Evolutionary conservation across 2,113 vertebrate genomes (phyloP), one percentile per base, ranked within the genome.

Genomic region (Ochotona princeps): DNA sequence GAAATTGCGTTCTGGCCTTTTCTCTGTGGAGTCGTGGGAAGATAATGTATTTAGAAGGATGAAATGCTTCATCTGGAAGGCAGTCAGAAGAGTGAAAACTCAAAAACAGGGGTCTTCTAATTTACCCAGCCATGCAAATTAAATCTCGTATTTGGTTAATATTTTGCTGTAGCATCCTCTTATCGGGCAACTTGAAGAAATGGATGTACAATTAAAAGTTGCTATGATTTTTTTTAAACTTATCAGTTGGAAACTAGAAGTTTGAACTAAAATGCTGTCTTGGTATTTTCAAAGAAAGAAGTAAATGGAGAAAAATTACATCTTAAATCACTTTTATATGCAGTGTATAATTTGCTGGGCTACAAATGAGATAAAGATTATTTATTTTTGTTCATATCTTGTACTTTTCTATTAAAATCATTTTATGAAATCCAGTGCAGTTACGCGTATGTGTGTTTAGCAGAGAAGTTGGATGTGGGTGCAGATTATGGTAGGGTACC

Each of bases 391-490:
- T 96, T 96, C 89, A 87, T 96, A 95, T 89, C 92, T 89, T 97
- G 95, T 97, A 95, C 94, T 96, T 97, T 97, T 97, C 90, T 97
- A 97, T 97, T 97, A 97, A 97, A 97, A 95, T 95, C 83, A 78
- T 94, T 95, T 96, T 92, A 93, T 93, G 92, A 97, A 97, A 97
- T 63, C 15, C 35, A 35, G 94, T 0, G 75, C 47, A 51, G 91
- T 97, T 61, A 38, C 0, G 70, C 94, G 96, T 97, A 67, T 90
- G 75, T 93, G 73, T 97, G 61, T 93, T 95, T 93, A 88, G 95
- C 88, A 49, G 75, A 69, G 11, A 74, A 35, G 47, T 63, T 14
- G 38, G 54, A 63, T 8, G 35, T 1, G 60, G 67, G 28, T 47
- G 12, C 2, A 0, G 63, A 65, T 44, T 30, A 60, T 35, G 32